These are phyloP conservation scores for Drosophila cracens DNA, from an alignment of 2,888 invertebrate species.

Conservation along the genomic window DNA sequence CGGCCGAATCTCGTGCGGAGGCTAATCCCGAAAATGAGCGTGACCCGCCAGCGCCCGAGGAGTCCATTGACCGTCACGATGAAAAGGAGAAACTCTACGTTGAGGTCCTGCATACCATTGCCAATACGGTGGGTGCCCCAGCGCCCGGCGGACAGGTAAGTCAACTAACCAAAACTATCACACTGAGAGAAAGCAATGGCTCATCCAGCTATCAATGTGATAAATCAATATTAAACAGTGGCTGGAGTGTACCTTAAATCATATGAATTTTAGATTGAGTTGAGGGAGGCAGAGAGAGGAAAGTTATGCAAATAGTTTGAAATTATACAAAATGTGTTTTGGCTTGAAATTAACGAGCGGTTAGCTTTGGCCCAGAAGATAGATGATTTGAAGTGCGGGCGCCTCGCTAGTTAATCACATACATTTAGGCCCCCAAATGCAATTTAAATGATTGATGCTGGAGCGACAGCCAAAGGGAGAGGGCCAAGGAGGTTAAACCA, in stretches of 20 bases:
- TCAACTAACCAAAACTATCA: conserved; percentile 2
- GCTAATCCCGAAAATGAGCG: conserved; percentile 86
- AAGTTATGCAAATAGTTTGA: conserved; percentile 73
- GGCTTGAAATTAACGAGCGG: conserved; percentile 53
- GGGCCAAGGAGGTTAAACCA: conserved; percentile 20
- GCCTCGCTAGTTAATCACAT: conserved; percentile 55
- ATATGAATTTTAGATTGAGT: conserved; percentile 70
- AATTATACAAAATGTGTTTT: conserved; percentile 59
- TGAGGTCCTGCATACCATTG: conserved; percentile 97
- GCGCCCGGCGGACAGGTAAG: conserved; percentile 89
- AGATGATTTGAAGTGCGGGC: conserved; percentile 54
- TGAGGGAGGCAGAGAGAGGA: background rate
- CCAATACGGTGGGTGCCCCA: conserved; percentile 94
- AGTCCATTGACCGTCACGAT: conserved; percentile 83
- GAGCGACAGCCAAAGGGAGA: background rate
- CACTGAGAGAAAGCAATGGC: background rate
- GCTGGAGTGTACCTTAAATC: conserved; percentile 10
- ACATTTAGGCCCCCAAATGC: conserved; percentile 56
- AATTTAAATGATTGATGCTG: conserved; percentile 78
- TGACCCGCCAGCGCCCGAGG: conserved; percentile 83
- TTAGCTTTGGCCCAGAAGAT: conserved; percentile 40
- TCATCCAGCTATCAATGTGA: background rate
- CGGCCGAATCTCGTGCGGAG: conserved; percentile 91
- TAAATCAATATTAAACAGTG: conserved; percentile 55
- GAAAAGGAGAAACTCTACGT: conserved; percentile 91